A percentile compares a stretch with the other conserved stretches of the same genome.
Evolutionary conservation across 2,113 vertebrate genomes (phyloP).

Genomic region (Colinus virginianus): DNA sequence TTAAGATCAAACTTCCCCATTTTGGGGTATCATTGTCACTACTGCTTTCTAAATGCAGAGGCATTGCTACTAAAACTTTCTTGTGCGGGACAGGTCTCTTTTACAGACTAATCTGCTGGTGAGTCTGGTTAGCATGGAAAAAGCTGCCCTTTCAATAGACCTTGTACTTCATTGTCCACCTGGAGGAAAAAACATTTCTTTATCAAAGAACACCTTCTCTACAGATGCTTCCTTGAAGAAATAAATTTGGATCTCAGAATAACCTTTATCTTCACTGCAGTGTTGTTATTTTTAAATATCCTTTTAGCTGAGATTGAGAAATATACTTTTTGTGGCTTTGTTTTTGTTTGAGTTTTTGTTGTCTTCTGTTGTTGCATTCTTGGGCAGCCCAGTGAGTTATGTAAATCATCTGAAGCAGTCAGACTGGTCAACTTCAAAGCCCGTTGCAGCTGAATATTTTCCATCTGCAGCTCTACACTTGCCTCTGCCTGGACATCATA

Average conservation of each 20-base stretch:
- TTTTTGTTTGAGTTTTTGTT: not conserved
- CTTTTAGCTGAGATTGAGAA: not conserved
- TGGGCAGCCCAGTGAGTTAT: not conserved
- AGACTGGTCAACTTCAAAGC: not conserved
- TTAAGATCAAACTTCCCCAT: not conserved
- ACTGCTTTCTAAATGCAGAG: not conserved
- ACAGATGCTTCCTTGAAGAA: not conserved
- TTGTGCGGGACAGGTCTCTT: not conserved
- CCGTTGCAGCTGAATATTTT: not conserved
- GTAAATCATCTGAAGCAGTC: not conserved
- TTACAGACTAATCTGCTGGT: not conserved
- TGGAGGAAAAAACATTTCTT: not conserved
- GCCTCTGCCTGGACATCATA: not conserved
- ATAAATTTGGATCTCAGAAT: not conserved
- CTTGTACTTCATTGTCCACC: not conserved
- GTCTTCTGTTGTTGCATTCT: not conserved
- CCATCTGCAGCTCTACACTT: not conserved
- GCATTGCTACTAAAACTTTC: not conserved
- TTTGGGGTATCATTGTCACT: fast-evolving
- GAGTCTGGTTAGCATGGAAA: not conserved
- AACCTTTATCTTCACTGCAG: not conserved
- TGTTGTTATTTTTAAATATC: not conserved
- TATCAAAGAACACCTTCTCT: not conserved
- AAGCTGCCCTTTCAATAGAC: not conserved
- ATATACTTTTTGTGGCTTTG: not conserved